These are phyloP conservation scores for Eretmocerus hayati DNA, from an alignment of 2,888 invertebrate species.

Conservation along the genomic window DNA sequence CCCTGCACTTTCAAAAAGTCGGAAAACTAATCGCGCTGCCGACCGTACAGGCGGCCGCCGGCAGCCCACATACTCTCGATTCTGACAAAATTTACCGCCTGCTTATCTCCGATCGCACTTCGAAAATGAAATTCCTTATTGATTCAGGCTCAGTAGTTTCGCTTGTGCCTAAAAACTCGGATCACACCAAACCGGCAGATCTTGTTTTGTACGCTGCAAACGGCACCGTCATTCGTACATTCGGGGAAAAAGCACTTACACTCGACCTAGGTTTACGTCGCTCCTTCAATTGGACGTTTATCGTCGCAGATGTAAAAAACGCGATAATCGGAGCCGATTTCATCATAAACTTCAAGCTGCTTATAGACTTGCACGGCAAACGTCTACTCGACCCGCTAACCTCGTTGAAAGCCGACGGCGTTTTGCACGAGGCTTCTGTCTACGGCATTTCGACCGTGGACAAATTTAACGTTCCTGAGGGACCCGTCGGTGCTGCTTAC, in stretches of 20 bases:
- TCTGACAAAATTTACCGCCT: not conserved
- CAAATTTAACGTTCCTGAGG: not conserved
- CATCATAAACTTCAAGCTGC: not conserved
- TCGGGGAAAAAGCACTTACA: slow-evolving; percentile 26
- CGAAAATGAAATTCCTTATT: not conserved
- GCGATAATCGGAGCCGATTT: slow-evolving; percentile 39
- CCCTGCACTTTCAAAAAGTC: not conserved
- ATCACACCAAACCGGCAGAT: not conserved
- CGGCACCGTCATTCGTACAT: slow-evolving; percentile 31
- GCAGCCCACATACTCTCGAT: not conserved
- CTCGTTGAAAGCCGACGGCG: not conserved
- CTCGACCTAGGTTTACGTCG: slow-evolving; percentile 32
- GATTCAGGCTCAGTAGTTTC: not conserved
- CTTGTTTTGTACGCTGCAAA: slow-evolving; percentile 34
- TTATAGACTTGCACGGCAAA: not conserved
- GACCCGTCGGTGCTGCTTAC: no score
- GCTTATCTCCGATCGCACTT: not conserved
- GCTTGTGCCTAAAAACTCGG: not conserved
- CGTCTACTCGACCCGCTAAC: not conserved
- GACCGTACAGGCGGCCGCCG: not conserved
- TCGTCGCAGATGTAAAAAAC: slow-evolving; percentile 32
- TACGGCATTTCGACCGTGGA: not conserved
- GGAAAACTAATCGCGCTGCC: not conserved
- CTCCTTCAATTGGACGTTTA: slow-evolving; percentile 31
- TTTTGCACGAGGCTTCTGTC: not conserved